These are phyloP conservation scores for Penaeus vannamei DNA, from an alignment of 1,140 invertebrate species.

Conservation along the genomic window DNA sequence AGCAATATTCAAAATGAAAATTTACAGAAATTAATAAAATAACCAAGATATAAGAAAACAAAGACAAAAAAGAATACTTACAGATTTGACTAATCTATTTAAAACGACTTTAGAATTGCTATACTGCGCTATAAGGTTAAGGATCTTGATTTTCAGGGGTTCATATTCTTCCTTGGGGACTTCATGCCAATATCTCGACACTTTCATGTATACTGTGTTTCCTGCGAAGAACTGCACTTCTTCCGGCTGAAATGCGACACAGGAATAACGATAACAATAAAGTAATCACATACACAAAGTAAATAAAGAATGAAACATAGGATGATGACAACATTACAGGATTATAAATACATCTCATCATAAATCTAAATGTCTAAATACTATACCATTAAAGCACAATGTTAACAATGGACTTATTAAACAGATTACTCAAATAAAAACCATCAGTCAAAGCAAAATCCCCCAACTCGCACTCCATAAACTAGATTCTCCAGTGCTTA, in stretches of 20 bases:
- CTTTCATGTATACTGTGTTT: constrained; percentile 68
- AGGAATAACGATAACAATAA: neutral
- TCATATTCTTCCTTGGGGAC: constrained; percentile 67
- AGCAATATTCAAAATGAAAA: neutral
- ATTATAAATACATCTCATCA: neutral
- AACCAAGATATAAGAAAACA: neutral
- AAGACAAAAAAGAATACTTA: constrained; percentile 55
- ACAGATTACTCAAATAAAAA: neutral
- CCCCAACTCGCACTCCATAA: neutral
- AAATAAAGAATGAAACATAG: neutral
- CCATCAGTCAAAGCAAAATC: neutral
- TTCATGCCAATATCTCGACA: constrained; percentile 67
- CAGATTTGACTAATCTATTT: constrained; percentile 66
- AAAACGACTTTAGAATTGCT: constrained; percentile 64
- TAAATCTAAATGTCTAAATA: neutral
- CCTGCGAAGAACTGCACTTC: constrained; percentile 68
- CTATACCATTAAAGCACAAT: neutral
- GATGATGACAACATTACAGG: neutral
- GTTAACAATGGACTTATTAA: neutral
- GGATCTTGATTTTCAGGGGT: constrained; percentile 64
- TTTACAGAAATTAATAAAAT: neutral
- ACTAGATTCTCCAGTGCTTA: neutral
- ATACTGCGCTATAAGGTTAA: constrained; percentile 65
- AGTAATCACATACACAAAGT: neutral
- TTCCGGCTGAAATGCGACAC: constrained; percentile 59